These are phyloP conservation scores for Poecile montanus DNA, from an alignment of 2,797 vertebrate species.

Conservation along the genomic window DNA sequence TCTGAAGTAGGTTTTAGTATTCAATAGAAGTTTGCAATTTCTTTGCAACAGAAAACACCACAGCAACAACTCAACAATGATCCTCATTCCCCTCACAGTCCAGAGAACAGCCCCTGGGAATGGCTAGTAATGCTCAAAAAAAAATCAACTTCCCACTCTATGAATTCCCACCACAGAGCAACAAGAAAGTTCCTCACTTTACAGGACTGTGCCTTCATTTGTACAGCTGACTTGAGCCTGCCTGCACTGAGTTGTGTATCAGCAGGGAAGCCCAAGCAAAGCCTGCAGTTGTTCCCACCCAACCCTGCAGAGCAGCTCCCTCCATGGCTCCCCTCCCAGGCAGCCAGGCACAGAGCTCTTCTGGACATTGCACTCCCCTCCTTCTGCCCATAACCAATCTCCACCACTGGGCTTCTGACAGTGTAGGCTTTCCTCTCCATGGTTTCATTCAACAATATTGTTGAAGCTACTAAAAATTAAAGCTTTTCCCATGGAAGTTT, in stretches of 20 bases:
- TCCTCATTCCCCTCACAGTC: background rate
- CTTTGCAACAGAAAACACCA: background rate
- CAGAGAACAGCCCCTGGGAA: background rate
- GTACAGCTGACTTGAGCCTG: background rate
- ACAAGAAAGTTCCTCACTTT: background rate
- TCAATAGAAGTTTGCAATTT: background rate
- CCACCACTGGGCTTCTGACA: background rate
- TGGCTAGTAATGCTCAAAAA: background rate
- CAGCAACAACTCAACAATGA: background rate
- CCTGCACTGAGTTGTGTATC: background rate
- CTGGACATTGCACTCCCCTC: background rate
- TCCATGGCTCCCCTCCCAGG: background rate
- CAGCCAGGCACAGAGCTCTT: fast-evolving
- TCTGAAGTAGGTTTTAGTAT: background rate
- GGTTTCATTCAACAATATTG: background rate
- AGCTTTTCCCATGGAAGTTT: background rate
- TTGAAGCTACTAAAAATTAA: background rate
- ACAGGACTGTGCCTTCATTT: background rate
- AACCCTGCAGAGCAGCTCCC: background rate
- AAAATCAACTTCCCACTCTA: background rate
- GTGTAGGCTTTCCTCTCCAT: background rate
- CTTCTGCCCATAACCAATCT: background rate
- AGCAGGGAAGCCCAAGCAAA: background rate
- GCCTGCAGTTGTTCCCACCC: background rate
- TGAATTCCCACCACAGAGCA: background rate